A percentile compares a stretch with the other conserved stretches of the same genome.
Evolutionary conservation across 1,140 invertebrate species (phyloP).

Genomic region (Penaeus indicus): DNA sequence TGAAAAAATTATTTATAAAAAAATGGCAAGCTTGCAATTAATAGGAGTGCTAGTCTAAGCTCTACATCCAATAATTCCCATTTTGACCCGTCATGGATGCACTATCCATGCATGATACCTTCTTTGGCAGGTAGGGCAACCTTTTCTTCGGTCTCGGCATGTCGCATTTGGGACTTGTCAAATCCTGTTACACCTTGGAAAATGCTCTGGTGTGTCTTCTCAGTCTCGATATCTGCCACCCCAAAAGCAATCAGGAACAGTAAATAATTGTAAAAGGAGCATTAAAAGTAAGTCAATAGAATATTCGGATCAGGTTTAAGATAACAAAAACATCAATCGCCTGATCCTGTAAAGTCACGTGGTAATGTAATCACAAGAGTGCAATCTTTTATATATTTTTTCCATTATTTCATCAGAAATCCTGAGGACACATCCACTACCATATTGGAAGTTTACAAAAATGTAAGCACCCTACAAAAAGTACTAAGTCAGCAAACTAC

Average conservation of each 20-base stretch:
- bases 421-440: too few relatives aligned
- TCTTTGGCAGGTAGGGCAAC: slow-evolving; percentile 94
- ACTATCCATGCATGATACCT: slow-evolving; percentile 75
- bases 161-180: slow-evolving; percentile 71
- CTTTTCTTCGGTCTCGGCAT: slow-evolving; percentile 93
- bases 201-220: slow-evolving; percentile 69
- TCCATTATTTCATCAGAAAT: too few relatives aligned
- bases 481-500: too few relatives aligned
- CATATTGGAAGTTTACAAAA: too few relatives aligned
- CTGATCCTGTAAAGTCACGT: too few relatives aligned
- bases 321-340: too few relatives aligned
- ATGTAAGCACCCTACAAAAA: too few relatives aligned
- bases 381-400: too few relatives aligned
- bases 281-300: too few relatives aligned
- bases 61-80: background rate
- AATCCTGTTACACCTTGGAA: slow-evolving; percentile 68
- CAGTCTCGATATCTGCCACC: slow-evolving; percentile 68
- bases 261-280: too few relatives aligned
- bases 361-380: too few relatives aligned
- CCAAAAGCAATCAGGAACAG: background rate
- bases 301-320: background rate
- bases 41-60: background rate
- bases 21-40: background rate
- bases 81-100: background rate
- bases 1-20: background rate